Evolutionary conservation across 2,888 invertebrate genomes (phyloP).

Genomic region (Morpho deidamia): DNA sequence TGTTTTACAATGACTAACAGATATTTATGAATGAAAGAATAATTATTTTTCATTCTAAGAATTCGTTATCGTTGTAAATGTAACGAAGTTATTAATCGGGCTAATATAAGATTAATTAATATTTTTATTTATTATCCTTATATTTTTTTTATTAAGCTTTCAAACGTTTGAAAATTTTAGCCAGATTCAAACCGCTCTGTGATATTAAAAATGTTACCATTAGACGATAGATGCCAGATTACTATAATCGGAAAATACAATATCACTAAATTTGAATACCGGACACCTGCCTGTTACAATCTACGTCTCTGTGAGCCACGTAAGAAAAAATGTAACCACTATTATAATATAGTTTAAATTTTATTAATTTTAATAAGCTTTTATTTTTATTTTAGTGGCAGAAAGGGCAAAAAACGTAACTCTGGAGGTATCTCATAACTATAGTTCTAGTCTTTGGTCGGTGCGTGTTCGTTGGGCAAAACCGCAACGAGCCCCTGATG

Average conservation of each 20-base stretch:
- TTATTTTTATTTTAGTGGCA: slow-evolving; percentile 23
- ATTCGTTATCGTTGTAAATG: too few relatives aligned
- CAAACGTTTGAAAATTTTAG: slow-evolving; percentile 29
- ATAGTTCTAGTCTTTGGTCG: slow-evolving; percentile 33
- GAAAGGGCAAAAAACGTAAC: slow-evolving; percentile 33
- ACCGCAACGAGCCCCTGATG: slow-evolving; percentile 31
- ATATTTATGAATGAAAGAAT: too few relatives aligned
- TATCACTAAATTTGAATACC: slow-evolving; percentile 30
- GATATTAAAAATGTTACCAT: slow-evolving; percentile 28
- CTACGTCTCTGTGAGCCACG: slow-evolving; percentile 28
- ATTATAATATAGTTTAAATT: too few relatives aligned
- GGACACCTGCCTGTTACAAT: slow-evolving; percentile 33
- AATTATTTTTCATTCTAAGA: too few relatives aligned
- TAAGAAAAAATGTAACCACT: slow-evolving; percentile 23
- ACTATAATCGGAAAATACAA: slow-evolving; percentile 40
- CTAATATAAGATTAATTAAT: too few relatives aligned
- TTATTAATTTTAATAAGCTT: too few relatives aligned
- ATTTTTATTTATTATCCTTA: too few relatives aligned
- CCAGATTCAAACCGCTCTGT: slow-evolving; percentile 28
- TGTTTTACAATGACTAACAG: too few relatives aligned
- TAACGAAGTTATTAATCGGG: too few relatives aligned
- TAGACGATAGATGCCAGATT: slow-evolving; percentile 36
- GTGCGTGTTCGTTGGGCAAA: slow-evolving; percentile 43
- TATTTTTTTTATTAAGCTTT: neutral
- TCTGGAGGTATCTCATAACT: slow-evolving; percentile 25